These are phyloP conservation scores for Elgaria multicarinata DNA, from an alignment of 2,113 vertebrate species.

Conservation along the genomic window DNA sequence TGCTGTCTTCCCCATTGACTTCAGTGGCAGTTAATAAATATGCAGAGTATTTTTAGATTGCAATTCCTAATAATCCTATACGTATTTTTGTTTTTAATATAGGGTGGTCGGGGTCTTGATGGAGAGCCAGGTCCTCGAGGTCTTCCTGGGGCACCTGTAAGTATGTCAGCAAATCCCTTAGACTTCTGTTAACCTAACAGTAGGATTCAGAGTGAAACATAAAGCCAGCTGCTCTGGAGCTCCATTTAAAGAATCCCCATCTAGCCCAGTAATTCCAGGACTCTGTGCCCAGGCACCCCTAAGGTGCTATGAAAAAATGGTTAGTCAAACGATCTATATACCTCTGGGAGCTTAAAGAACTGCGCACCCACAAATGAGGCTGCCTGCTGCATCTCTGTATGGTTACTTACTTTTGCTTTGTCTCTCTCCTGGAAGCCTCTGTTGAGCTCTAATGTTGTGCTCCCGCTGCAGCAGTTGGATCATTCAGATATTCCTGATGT, in stretches of 20 bases:
- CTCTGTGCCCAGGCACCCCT: not conserved
- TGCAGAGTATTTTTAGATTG: not conserved
- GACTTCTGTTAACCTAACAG: not conserved
- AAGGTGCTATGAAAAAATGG: not conserved
- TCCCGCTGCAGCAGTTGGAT: not conserved
- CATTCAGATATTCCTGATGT: not conserved
- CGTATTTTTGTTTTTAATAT: slow-evolving; percentile 19
- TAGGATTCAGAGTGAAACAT: not conserved
- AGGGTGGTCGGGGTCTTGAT: slow-evolving; percentile 92
- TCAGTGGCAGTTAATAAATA: not conserved
- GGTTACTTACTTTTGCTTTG: not conserved
- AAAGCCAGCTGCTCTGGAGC: not conserved
- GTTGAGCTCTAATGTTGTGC: not conserved
- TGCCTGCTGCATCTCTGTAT: not conserved
- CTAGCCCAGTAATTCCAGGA: not conserved
- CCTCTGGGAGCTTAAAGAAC: not conserved
- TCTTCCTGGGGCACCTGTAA: slow-evolving; percentile 88
- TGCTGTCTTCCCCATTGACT: not conserved
- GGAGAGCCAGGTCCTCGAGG: slow-evolving; percentile 91
- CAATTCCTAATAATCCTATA: not conserved
- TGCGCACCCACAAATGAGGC: not conserved
- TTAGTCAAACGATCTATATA: not conserved
- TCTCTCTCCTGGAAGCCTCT: not conserved
- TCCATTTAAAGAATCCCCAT: not conserved
- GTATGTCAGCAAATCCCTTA: slow-evolving; percentile 57